Percentiles rank a stretch among this genome's conserved stretches.
Evolutionary conservation across 2,113 vertebrate species (phyloP).

Genomic region (Rynchops niger): DNA sequence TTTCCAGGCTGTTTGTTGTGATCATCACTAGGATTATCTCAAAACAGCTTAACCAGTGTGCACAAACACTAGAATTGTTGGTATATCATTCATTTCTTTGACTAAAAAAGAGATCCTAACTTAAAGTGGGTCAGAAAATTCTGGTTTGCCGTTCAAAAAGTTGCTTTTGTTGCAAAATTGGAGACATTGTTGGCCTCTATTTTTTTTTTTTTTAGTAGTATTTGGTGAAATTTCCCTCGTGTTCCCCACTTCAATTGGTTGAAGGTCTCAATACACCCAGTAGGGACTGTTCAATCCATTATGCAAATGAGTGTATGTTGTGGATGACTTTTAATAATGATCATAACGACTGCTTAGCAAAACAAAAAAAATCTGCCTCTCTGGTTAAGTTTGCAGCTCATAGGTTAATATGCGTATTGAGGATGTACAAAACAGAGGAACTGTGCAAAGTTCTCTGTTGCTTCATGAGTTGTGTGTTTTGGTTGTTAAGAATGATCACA

Average conservation of each 20-base stretch:
- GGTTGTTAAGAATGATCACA: neutral
- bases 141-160: neutral
- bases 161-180: neutral
- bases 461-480: neutral
- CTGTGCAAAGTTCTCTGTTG: neutral
- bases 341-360: neutral
- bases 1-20: neutral
- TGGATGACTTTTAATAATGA: neutral
- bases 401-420: neutral
- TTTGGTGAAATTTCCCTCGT: neutral
- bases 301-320: neutral
- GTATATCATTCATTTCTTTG: neutral
- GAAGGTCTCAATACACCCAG: neutral
- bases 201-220: neutral
- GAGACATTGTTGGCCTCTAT: no score
- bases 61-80: neutral
- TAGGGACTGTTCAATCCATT: neutral
- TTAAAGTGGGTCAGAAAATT: neutral
- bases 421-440: neutral
- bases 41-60: neutral
- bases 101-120: neutral
- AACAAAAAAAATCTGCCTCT: accelerated
- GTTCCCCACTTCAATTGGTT: neutral
- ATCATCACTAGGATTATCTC: neutral
- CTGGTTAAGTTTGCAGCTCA: neutral